These are phyloP conservation scores for Tribolium madens DNA, from an alignment of 1,140 invertebrate species.

Conservation along the genomic window DNA sequence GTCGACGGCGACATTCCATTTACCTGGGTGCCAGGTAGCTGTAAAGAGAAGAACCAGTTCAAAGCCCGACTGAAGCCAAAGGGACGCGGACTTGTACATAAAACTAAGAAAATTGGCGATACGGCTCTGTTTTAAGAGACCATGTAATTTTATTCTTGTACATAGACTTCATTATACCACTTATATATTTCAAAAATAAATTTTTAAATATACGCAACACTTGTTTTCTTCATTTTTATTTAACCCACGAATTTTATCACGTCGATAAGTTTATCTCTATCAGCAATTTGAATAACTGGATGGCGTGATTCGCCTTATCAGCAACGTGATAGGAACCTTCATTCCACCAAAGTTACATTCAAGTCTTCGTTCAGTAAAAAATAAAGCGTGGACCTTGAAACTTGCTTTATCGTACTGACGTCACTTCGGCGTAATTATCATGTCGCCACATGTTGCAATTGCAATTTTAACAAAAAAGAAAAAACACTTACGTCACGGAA, in stretches of 20 bases:
- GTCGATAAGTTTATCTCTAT: conserved; percentile 5
- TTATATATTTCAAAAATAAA: conserved; percentile 58
- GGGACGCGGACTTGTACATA: conserved; percentile 34
- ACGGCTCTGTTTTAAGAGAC: conserved; percentile 58
- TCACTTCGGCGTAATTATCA: neutral
- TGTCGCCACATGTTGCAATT: neutral
- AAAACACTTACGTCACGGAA: neutral
- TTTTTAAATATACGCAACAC: conserved; percentile 49
- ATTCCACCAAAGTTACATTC: neutral
- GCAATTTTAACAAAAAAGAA: neutral
- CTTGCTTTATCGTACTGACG: conserved; percentile 3
- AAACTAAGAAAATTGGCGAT: conserved; percentile 2
- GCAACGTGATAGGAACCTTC: neutral
- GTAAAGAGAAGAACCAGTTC: conserved; percentile 25
- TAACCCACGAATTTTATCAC: neutral
- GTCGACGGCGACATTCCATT: conserved; percentile 23
- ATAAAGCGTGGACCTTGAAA: neutral
- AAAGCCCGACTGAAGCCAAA: neutral
- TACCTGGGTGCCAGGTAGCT: conserved; percentile 34
- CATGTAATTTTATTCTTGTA: conserved; percentile 59
- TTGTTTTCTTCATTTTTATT: conserved; percentile 3
- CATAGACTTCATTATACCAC: conserved; percentile 54
- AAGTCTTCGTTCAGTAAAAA: neutral
- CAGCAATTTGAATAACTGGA: neutral
- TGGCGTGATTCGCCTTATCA: conserved; percentile 21